phyloP scores from a whole-genome alignment of 1,140 invertebrate species.

The Zeugodacus cucurbitae region DNA sequence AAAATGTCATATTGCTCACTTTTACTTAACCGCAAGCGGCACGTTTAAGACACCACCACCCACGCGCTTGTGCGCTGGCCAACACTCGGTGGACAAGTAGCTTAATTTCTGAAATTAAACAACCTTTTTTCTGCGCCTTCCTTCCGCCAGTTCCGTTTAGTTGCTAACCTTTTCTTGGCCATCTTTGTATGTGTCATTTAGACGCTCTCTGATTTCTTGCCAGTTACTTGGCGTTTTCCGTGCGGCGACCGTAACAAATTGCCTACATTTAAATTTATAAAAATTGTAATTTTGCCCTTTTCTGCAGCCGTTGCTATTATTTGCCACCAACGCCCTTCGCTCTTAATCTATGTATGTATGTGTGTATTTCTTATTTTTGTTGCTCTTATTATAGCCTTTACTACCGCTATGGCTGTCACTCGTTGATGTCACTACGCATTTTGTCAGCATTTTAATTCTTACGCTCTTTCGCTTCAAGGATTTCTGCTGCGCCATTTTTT shows the following conservation, averaged over 20 bases:
- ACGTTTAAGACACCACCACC: not conserved
- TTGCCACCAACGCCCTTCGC: not conserved
- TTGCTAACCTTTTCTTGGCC: not conserved
- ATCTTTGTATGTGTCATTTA: not conserved
- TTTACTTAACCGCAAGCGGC: not conserved
- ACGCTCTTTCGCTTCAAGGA: conserved; percentile 32
- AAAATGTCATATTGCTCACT: not conserved
- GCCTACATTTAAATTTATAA: conserved; percentile 41
- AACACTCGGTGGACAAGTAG: not conserved
- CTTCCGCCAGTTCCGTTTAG: not conserved
- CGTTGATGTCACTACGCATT: conserved; percentile 15
- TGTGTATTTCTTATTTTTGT: not conserved
- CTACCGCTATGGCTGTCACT: not conserved
- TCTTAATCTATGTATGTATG: not conserved
- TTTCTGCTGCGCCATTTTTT: not conserved
- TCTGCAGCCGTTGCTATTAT: not conserved
- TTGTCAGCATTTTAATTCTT: conserved; percentile 40
- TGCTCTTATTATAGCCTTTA: too few species aligned
- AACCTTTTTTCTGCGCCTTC: not conserved
- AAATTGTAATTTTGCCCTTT: conserved; percentile 26
- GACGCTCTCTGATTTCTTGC: not conserved
- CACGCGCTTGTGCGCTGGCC: not conserved
- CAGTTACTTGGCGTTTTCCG: not conserved
- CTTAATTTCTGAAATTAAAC: conserved; percentile 25
- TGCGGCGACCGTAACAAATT: conserved; percentile 34